These are phyloP conservation scores for Sylvietta virens DNA, from an alignment of 2,113 vertebrate species.

Conservation along the genomic window DNA sequence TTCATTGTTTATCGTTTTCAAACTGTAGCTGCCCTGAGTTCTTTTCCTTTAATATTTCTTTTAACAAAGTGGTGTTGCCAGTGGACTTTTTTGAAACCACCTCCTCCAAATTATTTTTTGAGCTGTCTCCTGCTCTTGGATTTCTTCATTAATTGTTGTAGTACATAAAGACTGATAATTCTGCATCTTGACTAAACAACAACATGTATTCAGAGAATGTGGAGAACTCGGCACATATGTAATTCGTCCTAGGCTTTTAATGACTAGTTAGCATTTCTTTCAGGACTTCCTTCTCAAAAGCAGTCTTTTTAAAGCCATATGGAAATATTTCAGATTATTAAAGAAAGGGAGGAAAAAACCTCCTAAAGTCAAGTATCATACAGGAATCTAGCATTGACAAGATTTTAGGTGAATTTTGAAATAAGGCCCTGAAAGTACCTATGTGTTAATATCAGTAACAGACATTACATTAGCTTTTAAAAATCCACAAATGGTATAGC, in stretches of 20 bases:
- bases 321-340: neutral
- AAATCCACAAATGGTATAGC: neutral
- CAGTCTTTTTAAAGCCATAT: neutral
- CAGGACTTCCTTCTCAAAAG: neutral
- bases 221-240: neutral
- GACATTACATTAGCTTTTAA: neutral
- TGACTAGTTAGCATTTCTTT: neutral
- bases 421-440: neutral
- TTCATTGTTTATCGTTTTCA: neutral
- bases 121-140: neutral
- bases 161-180: neutral
- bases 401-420: neutral
- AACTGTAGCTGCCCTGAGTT: neutral
- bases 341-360: fast-evolving
- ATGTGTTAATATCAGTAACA: neutral
- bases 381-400: neutral
- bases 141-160: neutral
- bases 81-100: neutral
- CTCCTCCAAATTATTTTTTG: neutral
- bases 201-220: neutral
- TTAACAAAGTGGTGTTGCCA: neutral
- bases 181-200: neutral
- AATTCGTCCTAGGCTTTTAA: neutral
- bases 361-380: neutral
- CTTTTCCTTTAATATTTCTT: neutral